phyloP scores from a whole-genome alignment of 2,113 vertebrate genomes.

The Fregetta grallaria region DNA sequence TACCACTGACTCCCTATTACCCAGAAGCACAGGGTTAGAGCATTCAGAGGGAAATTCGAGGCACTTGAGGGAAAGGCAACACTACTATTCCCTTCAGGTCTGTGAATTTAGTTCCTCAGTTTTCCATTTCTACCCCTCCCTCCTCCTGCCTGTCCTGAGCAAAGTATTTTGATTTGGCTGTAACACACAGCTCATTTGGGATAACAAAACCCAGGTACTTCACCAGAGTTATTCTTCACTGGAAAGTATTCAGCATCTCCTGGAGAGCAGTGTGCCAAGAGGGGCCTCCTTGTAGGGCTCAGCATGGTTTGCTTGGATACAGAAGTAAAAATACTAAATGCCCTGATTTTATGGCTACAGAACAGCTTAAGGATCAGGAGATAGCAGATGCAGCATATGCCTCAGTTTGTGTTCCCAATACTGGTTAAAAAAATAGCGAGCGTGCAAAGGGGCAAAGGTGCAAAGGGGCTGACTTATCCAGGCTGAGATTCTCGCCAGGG shows the following conservation, averaged over 20 bases:
- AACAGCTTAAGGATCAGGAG: not conserved
- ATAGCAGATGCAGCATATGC: not conserved
- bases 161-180: not conserved
- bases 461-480: not conserved
- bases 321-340: not conserved
- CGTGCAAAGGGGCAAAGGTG: not conserved
- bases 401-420: not conserved
- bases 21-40: not conserved
- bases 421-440: not conserved
- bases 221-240: not conserved
- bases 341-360: not conserved
- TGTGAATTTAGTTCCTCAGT: not conserved
- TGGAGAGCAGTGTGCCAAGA: not conserved
- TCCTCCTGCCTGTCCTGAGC: not conserved
- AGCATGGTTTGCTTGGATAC: not conserved
- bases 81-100: not conserved
- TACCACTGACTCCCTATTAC: not conserved
- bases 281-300: not conserved
- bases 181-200: not conserved
- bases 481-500: rapidly evolving
- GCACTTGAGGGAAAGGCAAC: not conserved
- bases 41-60: not conserved
- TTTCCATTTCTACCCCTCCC: not conserved
- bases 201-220: not conserved
- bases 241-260: not conserved